Evolutionary conservation across 2,888 invertebrate species (phyloP).

Genomic region (Drosophila fulvimacula): DNA sequence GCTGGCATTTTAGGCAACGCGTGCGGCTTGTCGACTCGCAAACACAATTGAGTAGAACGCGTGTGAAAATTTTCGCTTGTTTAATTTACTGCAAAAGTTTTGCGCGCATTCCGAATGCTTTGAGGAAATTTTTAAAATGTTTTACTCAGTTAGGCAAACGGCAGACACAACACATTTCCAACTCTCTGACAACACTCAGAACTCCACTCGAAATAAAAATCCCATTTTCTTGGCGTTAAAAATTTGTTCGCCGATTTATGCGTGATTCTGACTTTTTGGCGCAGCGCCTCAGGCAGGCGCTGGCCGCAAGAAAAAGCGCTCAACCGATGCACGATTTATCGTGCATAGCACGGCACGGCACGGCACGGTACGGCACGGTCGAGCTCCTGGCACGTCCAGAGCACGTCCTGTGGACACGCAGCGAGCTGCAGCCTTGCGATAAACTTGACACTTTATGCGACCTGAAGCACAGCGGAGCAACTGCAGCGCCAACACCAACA

Average conservation of each 20-base stretch:
- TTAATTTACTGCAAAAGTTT: constrained; percentile 31
- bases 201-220: background rate
- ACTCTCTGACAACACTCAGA: background rate
- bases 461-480: constrained; percentile 9
- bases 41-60: constrained; percentile 26
- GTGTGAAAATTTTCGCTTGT: constrained; percentile 29
- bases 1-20: constrained; percentile 21
- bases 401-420: constrained; percentile 14
- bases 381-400: constrained; percentile 1
- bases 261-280: constrained; percentile 15
- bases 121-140: constrained; percentile 14
- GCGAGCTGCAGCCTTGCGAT: constrained; percentile 61
- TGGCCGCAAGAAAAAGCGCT: constrained; percentile 11
- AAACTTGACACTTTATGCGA: constrained; percentile 74
- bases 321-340: constrained; percentile 33
- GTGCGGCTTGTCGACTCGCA: background rate
- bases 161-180: background rate
- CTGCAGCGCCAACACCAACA: background rate
- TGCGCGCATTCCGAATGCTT: background rate
- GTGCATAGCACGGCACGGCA: constrained; percentile 9
- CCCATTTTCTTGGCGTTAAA: background rate
- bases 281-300: background rate
- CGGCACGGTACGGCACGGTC: constrained; percentile 10
- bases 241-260: constrained; percentile 7
- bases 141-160: background rate